A percentile compares a stretch with the other conserved stretches of the same genome.
phyloP scores from a whole-genome alignment of 2,888 invertebrate species.

The Drosophila niveifrons region DNA sequence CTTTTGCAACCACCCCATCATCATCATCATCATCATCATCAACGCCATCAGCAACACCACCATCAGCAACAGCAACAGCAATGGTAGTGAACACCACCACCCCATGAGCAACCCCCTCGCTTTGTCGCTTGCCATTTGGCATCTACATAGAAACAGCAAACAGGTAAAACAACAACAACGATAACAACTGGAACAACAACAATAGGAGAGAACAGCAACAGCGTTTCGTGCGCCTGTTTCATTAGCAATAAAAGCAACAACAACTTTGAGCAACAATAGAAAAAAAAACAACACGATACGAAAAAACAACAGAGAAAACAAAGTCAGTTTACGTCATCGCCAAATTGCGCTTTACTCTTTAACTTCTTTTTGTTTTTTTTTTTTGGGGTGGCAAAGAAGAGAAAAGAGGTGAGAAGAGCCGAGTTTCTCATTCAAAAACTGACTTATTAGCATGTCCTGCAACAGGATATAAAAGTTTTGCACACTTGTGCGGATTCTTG shows the following conservation, averaged over 20 bases:
- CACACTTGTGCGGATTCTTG: conserved; percentile 65
- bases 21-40: conserved; percentile 44
- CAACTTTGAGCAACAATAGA: conserved; percentile 30
- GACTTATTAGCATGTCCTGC: conserved; percentile 77
- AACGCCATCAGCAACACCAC: conserved; percentile 36
- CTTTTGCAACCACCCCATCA: conserved; percentile 71
- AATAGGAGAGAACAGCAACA: conserved; percentile 34
- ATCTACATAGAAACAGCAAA: conserved; percentile 76
- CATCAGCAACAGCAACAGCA: conserved; percentile 28
- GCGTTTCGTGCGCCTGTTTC: conserved; percentile 46
- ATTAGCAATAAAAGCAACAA: conserved; percentile 45
- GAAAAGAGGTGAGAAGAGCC: neutral
- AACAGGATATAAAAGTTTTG: conserved; percentile 67
- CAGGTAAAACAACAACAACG: conserved; percentile 61
- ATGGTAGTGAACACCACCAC: conserved; percentile 26
- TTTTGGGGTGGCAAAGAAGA: neutral
- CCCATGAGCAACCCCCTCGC: conserved; percentile 47
- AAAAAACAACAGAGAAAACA: conserved; percentile 7
- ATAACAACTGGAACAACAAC: conserved; percentile 28
- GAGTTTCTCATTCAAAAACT: conserved; percentile 37
- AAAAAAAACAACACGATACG: conserved; percentile 7
- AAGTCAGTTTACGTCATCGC: conserved; percentile 74
- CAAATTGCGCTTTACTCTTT: conserved; percentile 73
- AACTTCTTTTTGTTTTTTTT: conserved; percentile 8
- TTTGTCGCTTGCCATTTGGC: conserved; percentile 67